Conservation (phyloP, 2,113 vertebrate species). For the Tor tambroides region DNA sequence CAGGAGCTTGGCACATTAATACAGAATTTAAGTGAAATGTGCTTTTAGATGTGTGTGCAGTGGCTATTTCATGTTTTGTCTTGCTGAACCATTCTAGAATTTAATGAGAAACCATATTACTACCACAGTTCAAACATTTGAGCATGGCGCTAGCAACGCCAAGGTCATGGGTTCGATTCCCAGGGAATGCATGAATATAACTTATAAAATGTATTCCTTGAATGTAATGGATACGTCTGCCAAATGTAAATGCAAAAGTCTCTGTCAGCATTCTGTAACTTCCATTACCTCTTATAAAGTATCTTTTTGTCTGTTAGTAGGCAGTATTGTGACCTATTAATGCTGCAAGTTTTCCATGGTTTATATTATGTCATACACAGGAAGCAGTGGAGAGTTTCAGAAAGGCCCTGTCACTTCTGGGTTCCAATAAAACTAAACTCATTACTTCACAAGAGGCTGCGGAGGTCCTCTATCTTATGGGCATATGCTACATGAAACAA, state of each 20-base stretch:
- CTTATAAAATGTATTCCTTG: not conserved
- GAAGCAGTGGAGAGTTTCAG: constrained; percentile 75
- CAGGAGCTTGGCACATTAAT: not conserved
- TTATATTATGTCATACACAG: constrained; percentile 59
- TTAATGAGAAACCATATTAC: not conserved
- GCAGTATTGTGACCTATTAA: not conserved
- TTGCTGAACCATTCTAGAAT: not conserved
- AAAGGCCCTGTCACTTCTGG: constrained; percentile 66
- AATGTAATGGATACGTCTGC: not conserved
- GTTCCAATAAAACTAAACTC: constrained; percentile 46
- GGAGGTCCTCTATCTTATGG: constrained; percentile 75
- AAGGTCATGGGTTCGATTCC: not conserved
- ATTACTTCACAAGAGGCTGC: constrained; percentile 55
- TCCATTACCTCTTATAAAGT: not conserved
- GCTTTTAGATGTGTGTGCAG: too few relatives aligned
- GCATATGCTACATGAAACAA: constrained; percentile 77
- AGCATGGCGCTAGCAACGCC: not conserved
- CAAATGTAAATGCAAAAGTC: not conserved
- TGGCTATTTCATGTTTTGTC: not conserved
- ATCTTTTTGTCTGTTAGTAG: not conserved
- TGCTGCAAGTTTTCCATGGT: not conserved
- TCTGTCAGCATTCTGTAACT: not conserved
- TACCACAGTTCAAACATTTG: not conserved
- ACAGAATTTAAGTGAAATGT: too few relatives aligned
- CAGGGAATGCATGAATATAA: not conserved